phyloP scores from a whole-genome alignment of 2,113 vertebrate species.

The Calidris pygmaea region DNA sequence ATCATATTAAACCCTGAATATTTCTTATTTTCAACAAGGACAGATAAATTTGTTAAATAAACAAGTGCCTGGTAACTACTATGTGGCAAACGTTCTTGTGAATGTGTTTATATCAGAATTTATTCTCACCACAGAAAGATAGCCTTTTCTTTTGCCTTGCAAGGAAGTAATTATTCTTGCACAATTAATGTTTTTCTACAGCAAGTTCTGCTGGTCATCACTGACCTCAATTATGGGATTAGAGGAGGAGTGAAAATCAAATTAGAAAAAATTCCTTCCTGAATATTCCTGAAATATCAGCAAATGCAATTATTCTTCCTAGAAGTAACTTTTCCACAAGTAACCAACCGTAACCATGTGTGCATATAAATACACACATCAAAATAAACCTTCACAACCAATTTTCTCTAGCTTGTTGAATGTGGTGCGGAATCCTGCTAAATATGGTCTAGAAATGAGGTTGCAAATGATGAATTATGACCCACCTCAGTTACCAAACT shows the following conservation, averaged over 20 bases:
- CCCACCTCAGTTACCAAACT: neutral
- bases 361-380: neutral
- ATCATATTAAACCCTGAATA: neutral
- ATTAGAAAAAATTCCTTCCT: neutral
- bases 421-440: neutral
- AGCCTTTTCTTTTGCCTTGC: neutral
- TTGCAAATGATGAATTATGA: neutral
- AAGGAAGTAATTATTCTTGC: slow-evolving; percentile 4
- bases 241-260: neutral
- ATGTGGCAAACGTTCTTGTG: neutral
- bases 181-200: neutral
- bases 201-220: neutral
- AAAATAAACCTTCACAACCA: neutral
- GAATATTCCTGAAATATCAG: neutral
- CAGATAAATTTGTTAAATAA: neutral
- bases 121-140: neutral
- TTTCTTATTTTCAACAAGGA: neutral
- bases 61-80: neutral
- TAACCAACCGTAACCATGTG: neutral
- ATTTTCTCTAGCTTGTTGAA: neutral
- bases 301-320: neutral
- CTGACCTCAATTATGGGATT: neutral
- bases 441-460: neutral
- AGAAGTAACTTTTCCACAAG: neutral
- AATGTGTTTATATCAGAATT: neutral